These are phyloP conservation scores for Alligator mississippiensis DNA, from an alignment of 2,113 vertebrate genomes.

Conservation along the genomic window DNA sequence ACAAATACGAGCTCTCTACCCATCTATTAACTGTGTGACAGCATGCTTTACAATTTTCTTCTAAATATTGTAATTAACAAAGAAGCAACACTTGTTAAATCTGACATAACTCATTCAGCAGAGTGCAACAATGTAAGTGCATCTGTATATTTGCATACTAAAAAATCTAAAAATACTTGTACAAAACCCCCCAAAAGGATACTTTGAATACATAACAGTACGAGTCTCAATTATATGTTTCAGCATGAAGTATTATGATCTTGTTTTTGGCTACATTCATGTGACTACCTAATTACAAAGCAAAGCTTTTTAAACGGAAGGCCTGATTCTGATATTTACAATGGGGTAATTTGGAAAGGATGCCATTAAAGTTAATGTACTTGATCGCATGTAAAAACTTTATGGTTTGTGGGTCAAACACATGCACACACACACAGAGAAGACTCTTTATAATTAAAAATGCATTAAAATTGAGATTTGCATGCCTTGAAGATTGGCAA, in stretches of 20 bases:
- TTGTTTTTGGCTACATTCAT: conserved; percentile 70
- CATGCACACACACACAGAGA: no score
- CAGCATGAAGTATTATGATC: conserved; percentile 62
- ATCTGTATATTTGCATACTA: conserved; percentile 77
- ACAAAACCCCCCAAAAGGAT: conserved; percentile 72
- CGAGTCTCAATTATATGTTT: conserved; percentile 75
- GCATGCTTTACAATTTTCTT: conserved; percentile 37
- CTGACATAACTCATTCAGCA: conserved; percentile 63
- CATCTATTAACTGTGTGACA: conserved; percentile 13
- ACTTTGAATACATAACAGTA: conserved; percentile 56
- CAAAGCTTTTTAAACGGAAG: conserved; percentile 64
- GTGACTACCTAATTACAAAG: conserved; percentile 79
- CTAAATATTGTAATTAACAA: conserved; percentile 58
- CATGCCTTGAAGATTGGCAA: not conserved
- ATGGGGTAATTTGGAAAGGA: not conserved
- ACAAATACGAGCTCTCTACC: conserved; percentile 23
- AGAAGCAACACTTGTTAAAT: conserved; percentile 33
- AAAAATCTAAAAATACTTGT: conserved; percentile 74
- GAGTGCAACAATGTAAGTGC: conserved; percentile 54
- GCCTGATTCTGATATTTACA: not conserved
- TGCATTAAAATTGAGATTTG: conserved; percentile 23
- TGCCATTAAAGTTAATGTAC: not conserved
- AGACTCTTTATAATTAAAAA: not conserved
- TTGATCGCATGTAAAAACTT: not conserved
- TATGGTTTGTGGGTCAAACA: no score